Evolutionary conservation across 2,888 invertebrate genomes (phyloP), one percentile per base, ranked within the genome.

Genomic region (Euphydryas editha): DNA sequence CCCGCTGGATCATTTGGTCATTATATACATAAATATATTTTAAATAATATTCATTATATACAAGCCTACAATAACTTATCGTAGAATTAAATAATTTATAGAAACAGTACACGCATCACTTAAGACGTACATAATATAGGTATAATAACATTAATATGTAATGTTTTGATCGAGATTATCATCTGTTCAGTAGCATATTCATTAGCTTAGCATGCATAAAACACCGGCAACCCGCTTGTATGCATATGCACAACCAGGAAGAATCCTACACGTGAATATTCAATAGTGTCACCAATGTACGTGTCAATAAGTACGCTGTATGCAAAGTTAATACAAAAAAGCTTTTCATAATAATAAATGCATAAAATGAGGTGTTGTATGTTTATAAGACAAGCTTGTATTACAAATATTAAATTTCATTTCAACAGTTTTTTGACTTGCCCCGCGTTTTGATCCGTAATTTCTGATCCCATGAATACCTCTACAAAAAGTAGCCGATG

Each of bases 171-270:
- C 18, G 42, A n/a, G 20, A 57, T 57, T 57, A 57, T 54, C 17
- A 36, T 36, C 54, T 36, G 30, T 54, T 10, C 8, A 44, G 20
- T 18, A 54, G n/a, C 54, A 54, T 54, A 54, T 54, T 30, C 54
- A 54, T 54, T 36, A 54, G 54, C 36, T 54, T 54, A 17, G 54
- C 54, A 54, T 36, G 11, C 17, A 36, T 17, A 8, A 4, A 54
- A 30, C 17, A 17, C 30, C 7, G 24, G 18, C 18, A 46, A 6
- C 21, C n/a, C n/a, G 11, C 39, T 30, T 0, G 54, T 54, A 54
- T 17, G 54, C 54, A 54, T 54, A 54, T 54, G 54, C 54, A 54
- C 54, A 15, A 36, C n/a, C 30, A 54, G 36, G 36, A 11, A 17
- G 17, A 54, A 54, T 36, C 11, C 20, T 49, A 20, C 24, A 54